phyloP scores from a whole-genome alignment of 2,113 vertebrate species.

The Redunca redunca region DNA sequence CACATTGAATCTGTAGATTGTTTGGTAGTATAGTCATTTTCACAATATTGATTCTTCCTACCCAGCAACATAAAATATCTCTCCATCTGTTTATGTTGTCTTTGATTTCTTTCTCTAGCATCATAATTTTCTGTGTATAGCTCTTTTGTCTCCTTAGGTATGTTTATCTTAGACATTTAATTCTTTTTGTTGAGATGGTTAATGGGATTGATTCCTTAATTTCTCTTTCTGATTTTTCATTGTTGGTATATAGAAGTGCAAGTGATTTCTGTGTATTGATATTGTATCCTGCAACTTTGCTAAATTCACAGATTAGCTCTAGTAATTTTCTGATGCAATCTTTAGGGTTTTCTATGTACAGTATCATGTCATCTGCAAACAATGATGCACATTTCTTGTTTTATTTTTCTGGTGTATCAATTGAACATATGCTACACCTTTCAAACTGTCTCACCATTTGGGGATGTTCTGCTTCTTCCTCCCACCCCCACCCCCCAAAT shows the following conservation, averaged over 20 bases:
- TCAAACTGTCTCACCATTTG: not conserved
- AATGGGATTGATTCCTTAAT: not conserved
- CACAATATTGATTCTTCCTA: not conserved
- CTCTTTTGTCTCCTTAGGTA: not conserved
- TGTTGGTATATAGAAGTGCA: not conserved
- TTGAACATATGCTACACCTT: not conserved
- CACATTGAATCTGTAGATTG: not conserved
- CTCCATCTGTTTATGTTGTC: not conserved
- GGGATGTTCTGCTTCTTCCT: not conserved
- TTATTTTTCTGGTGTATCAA: not conserved
- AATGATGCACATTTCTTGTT: not conserved
- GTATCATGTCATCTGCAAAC: not conserved
- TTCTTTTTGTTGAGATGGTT: not conserved
- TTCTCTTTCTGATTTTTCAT: not conserved
- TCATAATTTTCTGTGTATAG: not conserved
- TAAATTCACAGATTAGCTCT: not conserved
- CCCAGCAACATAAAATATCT: not conserved
- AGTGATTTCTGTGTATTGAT: not conserved
- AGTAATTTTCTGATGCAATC: not conserved
- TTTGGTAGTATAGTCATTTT: not conserved
- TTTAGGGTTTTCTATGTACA: not conserved
- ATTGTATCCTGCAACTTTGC: not conserved
- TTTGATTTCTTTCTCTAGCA: not conserved
- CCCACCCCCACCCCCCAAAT: rapidly evolving
- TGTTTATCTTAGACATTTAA: not conserved